A percentile compares a stretch with the other conserved stretches of the same genome.
Conservation (phyloP, 2,797 vertebrate species). For the Poeciliopsis paucimaculata region DNA sequence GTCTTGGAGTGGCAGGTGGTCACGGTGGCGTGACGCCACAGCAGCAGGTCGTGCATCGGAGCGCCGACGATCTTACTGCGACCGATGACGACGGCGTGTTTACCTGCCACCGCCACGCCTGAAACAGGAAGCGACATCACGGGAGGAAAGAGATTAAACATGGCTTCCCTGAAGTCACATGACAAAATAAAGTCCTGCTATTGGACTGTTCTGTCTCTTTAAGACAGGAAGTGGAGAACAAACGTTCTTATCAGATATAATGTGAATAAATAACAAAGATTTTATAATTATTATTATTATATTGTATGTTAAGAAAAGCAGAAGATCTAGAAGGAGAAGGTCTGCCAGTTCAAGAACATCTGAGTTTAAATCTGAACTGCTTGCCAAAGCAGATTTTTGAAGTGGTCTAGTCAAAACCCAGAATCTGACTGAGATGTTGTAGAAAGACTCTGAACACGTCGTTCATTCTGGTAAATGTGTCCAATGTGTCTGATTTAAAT, state of each 20-base stretch:
- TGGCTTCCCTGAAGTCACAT: background rate
- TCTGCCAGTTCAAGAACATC: no score
- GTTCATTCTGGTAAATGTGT: background rate
- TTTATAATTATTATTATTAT: no score
- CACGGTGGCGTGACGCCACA: conserved; percentile 94
- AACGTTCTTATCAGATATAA: no score
- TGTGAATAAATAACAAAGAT: no score
- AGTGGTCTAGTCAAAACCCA: background rate
- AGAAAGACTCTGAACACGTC: background rate
- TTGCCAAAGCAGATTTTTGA: background rate
- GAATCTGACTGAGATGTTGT: background rate
- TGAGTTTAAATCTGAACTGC: background rate
- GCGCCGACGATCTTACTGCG: conserved; percentile 96
- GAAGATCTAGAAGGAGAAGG: no score
- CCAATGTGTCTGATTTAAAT: background rate
- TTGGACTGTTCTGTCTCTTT: background rate
- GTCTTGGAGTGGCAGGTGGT: conserved; percentile 96
- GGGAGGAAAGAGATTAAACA: background rate
- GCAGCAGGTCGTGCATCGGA: conserved; percentile 93
- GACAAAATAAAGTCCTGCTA: background rate
- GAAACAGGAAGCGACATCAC: conserved; percentile 16
- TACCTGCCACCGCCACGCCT: conserved; percentile 89
- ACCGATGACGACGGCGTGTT: conserved; percentile 90
- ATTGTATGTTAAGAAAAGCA: no score
- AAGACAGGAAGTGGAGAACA: background rate